Evolutionary conservation across 2,797 vertebrate genomes (phyloP), one percentile per base, ranked within the genome.

Genomic region (Ibycter americanus): DNA sequence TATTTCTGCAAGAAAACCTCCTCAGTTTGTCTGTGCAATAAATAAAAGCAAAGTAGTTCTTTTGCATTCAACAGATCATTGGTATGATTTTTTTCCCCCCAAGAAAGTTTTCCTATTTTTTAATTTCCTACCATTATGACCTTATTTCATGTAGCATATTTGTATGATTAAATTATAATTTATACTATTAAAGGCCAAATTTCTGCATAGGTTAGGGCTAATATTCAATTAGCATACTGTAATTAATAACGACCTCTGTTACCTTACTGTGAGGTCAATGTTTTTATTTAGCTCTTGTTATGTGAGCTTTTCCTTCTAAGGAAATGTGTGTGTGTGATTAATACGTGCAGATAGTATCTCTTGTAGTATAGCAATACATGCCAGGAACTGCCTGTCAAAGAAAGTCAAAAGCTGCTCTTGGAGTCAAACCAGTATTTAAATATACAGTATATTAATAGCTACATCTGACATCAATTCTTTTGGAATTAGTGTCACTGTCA

Each of bases 401-500:
- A 51, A 9, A 90, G 65, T 68, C 80, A 93, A 90, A 94, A 86
- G 22, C 70, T 85, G 63, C 31, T 84, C 62, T 93, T 94, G 94
- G 93, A 89, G 52, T 42, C 77, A 79, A 84, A 88, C 66, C 55
- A 80, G 62, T 86, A 32, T 82, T 91, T 91, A 90, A 96, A 94
- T 90, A 70, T 49, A 66, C 46, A 87, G 10, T 36, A 5, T 80
- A 84, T 90, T 93, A 96, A 92, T 96, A 96, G 66, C 66, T 87
- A 55, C 47, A 87, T 90, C 73, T 71, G 79, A 59, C 58, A 93
- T 82, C 38, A 63, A 29, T 90, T 84, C 55, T 90, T 47, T 79
- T 82, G 67, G 32, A 89, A 96, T 95, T 90, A 88, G 29, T 80
- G 52, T 83, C 92, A 81, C 67, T 77, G 70, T 73, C 90, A 95